These are phyloP conservation scores for Hucho hucho DNA, from an alignment of 2,113 vertebrate species.

Conservation along the genomic window DNA sequence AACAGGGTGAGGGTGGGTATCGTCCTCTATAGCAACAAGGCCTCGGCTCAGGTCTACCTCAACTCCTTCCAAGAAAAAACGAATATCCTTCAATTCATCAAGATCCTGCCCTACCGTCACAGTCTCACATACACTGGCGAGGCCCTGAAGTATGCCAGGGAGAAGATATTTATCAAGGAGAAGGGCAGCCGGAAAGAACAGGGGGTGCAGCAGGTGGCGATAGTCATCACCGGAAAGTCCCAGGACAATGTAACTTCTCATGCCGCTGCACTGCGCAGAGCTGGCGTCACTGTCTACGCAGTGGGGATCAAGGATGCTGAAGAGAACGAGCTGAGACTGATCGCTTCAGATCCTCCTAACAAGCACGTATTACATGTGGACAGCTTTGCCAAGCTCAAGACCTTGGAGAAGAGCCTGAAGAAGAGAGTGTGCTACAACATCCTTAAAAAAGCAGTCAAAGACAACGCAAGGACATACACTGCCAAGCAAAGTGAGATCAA, in stretches of 20 bases:
- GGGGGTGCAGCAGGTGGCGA: slow-evolving; percentile 75
- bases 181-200: slow-evolving; percentile 66
- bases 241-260: slow-evolving; percentile 64
- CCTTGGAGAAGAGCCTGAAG: slow-evolving; percentile 65
- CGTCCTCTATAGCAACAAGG: slow-evolving; percentile 65
- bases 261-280: slow-evolving; percentile 66
- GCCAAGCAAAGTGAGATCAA: slow-evolving; percentile 73
- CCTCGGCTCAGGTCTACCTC: slow-evolving; percentile 70
- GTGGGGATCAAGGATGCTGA: slow-evolving; percentile 70
- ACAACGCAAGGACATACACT: background rate
- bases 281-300: slow-evolving; percentile 71
- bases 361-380: slow-evolving; percentile 69
- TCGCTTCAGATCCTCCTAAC: slow-evolving; percentile 73
- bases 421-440: slow-evolving; percentile 73
- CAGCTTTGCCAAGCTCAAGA: slow-evolving; percentile 69
- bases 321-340: slow-evolving; percentile 58
- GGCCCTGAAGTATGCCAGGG: slow-evolving; percentile 72
- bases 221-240: slow-evolving; percentile 79
- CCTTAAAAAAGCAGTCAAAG: slow-evolving; percentile 18
- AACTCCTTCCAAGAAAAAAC: slow-evolving; percentile 65
- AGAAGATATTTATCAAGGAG: slow-evolving; percentile 60
- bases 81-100: slow-evolving; percentile 73
- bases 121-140: slow-evolving; percentile 67
- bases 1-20: slow-evolving; percentile 73
- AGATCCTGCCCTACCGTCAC: slow-evolving; percentile 71